A percentile compares a stretch with the other conserved stretches of the same genome.
Conservation (phyloP, 2,797 vertebrate genomes). For the Poecilia velifera region DNA sequence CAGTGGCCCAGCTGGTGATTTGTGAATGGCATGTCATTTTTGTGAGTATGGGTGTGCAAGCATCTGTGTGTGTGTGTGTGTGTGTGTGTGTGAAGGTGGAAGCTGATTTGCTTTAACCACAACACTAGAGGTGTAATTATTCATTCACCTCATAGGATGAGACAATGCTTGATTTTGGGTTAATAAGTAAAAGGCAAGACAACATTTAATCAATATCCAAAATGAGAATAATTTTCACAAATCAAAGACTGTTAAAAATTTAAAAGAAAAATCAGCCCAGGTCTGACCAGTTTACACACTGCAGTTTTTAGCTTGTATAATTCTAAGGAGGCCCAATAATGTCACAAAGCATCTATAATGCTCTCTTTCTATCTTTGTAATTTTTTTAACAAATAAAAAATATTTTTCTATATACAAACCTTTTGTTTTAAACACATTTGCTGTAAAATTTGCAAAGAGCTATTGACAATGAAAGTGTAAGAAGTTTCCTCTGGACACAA, state of each 20-base stretch:
- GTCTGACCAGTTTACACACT: background rate
- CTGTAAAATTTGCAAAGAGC: background rate
- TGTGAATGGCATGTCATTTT: slow-evolving; percentile 52
- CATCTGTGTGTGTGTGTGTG: slow-evolving; percentile 46
- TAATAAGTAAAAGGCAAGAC: background rate
- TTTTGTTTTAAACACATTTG: background rate
- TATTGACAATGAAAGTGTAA: background rate
- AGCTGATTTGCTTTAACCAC: slow-evolving; percentile 33
- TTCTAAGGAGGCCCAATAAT: background rate
- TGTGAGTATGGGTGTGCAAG: slow-evolving; percentile 23
- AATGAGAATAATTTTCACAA: background rate
- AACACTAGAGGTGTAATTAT: slow-evolving; percentile 17
- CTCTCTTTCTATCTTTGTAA: background rate
- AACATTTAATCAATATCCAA: background rate
- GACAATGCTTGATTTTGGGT: background rate
- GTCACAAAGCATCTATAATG: background rate
- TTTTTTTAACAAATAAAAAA: background rate
- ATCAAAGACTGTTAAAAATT: background rate
- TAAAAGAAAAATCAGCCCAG: background rate
- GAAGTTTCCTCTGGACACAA: background rate
- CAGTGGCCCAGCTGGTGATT: slow-evolving; percentile 44
- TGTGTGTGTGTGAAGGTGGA: slow-evolving; percentile 42
- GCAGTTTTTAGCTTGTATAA: background rate
- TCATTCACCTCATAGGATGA: background rate
- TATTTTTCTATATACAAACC: background rate